phyloP scores from a whole-genome alignment of 1,140 invertebrate genomes.

The Pseudomyrmex gracilis region DNA sequence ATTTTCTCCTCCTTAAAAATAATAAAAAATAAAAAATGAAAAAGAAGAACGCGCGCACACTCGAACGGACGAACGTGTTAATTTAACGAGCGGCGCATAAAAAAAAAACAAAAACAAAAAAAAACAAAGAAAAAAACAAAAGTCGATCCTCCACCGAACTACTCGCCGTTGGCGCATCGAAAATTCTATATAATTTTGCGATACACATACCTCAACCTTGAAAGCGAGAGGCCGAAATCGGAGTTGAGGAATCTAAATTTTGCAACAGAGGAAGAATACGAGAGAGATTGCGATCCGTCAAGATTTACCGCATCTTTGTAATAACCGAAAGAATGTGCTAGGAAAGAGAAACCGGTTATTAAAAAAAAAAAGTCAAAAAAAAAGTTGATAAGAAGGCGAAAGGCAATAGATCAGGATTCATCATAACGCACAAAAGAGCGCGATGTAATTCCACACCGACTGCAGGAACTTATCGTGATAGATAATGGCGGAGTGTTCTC shows the following conservation, averaged over 20 bases:
- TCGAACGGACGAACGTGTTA: slow-evolving; percentile 30
- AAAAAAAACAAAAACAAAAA: slow-evolving; percentile 10
- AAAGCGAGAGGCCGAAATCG: slow-evolving; percentile 30
- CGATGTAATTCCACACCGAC: not conserved
- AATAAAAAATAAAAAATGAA: no score
- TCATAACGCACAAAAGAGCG: not conserved
- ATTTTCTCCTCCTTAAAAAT: not conserved
- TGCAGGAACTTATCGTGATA: not conserved
- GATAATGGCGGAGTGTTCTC: not conserved
- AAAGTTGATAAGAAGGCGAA: not conserved
- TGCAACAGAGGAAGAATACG: no score
- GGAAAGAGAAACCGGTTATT: no score
- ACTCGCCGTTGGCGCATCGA: slow-evolving; percentile 12
- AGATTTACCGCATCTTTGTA: not conserved
- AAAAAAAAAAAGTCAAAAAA: not conserved
- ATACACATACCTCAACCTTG: slow-evolving; percentile 35
- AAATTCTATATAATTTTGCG: slow-evolving; percentile 50
- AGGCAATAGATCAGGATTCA: not conserved
- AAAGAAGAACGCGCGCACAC: not conserved
- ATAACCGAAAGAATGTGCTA: no score
- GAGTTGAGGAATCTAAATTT: not conserved
- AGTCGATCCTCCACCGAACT: slow-evolving; percentile 26
- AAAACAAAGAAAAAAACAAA: no score
- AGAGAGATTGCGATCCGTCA: not conserved
- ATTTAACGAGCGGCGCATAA: slow-evolving; percentile 31